Percentiles rank a stretch among this genome's conserved stretches.
Evolutionary conservation across 2,888 invertebrate species (phyloP).

Genomic region (Oligia strigilis): DNA sequence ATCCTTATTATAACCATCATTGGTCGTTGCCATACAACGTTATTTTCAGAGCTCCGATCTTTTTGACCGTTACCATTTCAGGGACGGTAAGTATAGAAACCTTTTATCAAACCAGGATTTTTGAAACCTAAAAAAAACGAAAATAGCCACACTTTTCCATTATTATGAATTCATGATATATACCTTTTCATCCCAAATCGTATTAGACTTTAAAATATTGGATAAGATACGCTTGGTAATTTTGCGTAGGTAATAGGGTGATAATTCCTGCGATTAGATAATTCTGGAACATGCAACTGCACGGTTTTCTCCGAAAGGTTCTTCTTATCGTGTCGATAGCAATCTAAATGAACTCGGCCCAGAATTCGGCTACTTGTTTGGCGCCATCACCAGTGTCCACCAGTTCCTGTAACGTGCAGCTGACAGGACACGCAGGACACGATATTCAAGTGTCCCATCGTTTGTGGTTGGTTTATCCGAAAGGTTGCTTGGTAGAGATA

Average conservation of each 20-base stretch:
- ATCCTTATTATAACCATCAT: not conserved
- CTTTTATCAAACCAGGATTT: constrained; percentile 20
- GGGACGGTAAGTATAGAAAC: constrained; percentile 11
- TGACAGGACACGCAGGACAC: no score
- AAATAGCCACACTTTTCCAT: constrained; percentile 34
- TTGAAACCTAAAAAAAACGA: not conserved
- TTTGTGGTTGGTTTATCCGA: no score
- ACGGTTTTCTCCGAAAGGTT: not conserved
- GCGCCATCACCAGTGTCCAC: no score
- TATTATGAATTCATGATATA: constrained; percentile 48
- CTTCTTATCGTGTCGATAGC: no score
- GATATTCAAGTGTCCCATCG: no score
- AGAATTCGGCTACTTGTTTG: no score
- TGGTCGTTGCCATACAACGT: not conserved
- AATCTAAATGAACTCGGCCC: no score
- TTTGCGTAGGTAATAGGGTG: not conserved
- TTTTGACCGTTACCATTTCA: constrained; percentile 38
- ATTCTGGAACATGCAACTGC: not conserved
- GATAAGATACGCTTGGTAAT: not conserved
- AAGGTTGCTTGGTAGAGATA: no score
- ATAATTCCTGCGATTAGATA: not conserved
- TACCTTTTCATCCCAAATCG: constrained; percentile 16
- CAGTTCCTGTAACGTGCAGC: no score
- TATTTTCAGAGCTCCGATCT: constrained; percentile 24
- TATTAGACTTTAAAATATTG: constrained; percentile 40